Conservation (phyloP, 2,888 invertebrate species). For the Thysanoteuthis rhombus region DNA sequence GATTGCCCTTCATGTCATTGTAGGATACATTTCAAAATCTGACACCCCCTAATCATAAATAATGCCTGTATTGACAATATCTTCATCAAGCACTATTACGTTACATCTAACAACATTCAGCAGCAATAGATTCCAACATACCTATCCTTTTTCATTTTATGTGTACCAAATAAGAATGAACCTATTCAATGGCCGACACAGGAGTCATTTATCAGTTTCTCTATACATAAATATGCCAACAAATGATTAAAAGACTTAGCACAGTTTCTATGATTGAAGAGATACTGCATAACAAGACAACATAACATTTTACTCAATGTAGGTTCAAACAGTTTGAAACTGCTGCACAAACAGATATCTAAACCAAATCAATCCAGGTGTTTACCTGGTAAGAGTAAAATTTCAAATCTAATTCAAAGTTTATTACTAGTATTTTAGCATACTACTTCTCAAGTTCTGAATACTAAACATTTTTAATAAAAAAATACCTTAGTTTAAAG, state of each 20-base stretch:
- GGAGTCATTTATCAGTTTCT: not conserved
- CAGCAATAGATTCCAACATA: too few relatives aligned
- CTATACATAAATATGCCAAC: not conserved
- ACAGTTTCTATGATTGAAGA: not conserved
- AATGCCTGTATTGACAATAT: not conserved
- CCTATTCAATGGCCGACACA: not conserved
- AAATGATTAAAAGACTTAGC: too few relatives aligned
- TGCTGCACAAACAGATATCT: not conserved
- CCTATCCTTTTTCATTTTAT: too few relatives aligned
- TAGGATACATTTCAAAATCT: not conserved
- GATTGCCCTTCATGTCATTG: not conserved
- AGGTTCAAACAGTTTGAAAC: too few relatives aligned
- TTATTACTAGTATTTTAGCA: too few relatives aligned
- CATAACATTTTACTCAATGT: not conserved
- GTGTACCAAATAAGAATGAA: not conserved
- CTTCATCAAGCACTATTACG: not conserved
- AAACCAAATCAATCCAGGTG: not conserved
- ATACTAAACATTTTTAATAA: too few relatives aligned
- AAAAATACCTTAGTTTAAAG: too few relatives aligned
- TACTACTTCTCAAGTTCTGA: too few relatives aligned
- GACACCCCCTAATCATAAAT: not conserved
- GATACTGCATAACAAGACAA: not conserved
- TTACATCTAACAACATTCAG: not conserved
- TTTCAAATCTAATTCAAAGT: not conserved
- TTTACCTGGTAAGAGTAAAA: not conserved